Evolutionary conservation across 2,797 vertebrate species (phyloP), one percentile per base, ranked within the genome.

Genomic region (Enteromius paludinosus): DNA sequence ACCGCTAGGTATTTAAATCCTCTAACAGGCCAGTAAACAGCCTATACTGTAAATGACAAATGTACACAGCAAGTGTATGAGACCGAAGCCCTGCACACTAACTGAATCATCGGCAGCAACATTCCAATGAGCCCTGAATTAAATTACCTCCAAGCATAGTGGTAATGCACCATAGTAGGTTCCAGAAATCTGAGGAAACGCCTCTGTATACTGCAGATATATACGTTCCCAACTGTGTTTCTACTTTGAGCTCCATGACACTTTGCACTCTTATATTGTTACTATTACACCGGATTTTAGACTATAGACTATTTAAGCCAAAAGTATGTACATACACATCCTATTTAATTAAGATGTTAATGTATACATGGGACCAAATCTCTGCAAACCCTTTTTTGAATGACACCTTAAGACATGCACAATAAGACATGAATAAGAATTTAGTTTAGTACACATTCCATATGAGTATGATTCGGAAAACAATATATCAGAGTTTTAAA

Each of bases 81-180:
- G 43, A 56, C 43, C 66, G n/a, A 59, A 41, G 17, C 54, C n/a
- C n/a, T 17, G 18, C 68, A 78, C 20, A 81, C 28, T 66, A 79
- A 74, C 45, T 14, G 9, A 78, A 83, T 71, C 30, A 82, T 20
- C 28, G 71, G 23, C 47, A 75, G 5, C 15, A 30, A 65, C 69
- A 78, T 82, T 77, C 52, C 59, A 88, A 74, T 54, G 45, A 84
- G 66, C 14, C 9, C 61, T 11, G 18, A 78, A 87, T 82, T 82
- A 80, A 80, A 81, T 83, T 69, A 83, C 17, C 76, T 49, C 18
- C 56, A 30, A 66, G 59, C n/a, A 61, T 18, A 47, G 49, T 56
- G 71, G 38, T 73, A 56, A 84, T 78, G 56, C 30, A 61, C 15
- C 18, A 70, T n/a, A 64, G 73, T 25, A 64, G 62, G 25, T 33